Base-by-base conservation (phyloP, 2,888 invertebrate genomes). In the Archaeoteleia sp. region DNA sequence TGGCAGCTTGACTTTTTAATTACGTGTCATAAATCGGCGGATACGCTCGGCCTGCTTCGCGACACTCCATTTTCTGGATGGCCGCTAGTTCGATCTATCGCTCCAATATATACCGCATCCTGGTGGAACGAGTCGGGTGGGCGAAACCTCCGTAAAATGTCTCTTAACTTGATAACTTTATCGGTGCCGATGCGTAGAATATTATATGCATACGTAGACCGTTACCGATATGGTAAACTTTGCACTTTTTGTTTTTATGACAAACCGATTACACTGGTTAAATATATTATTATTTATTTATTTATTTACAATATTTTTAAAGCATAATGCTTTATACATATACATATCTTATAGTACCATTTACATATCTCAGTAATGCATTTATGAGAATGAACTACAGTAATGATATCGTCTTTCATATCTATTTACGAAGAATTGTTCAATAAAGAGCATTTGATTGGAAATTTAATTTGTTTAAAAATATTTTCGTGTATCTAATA, bases 1-100 rank as follows among this genome's bases (percentile, higher is more conserved):
- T 65, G 70, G 71, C 69, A 74, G 74, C 67, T 75, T 76, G 79
- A 79, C 79, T 81, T 80, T 80, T 81, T 82, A 82, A 82, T 81
- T 81, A 78, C 78, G 73, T 80, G 80, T 81, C 81, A 81, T 81
- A 81, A 82, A 80, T 81, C 79, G 81, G 73, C 69, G 75, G 79
- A 79, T 76, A 79, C 81, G 79, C 78, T 76, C 72, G 74, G 77
- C 73, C 73, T 73, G 76, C 68, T 78, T 60, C 66, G 74, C 78
- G 81, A 81, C 78, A 81, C 76, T 80, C 80, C 67, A 81, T 81
- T 82, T 82, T 82, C 81, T 79, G 80, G 81, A 61, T 82, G 79
- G 74, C 71, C 79, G 80, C 76, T 76, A 54, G 75, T 78, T 80
- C 80, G 78, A 81, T 81, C 79, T 76, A 76, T 70, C 67, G 69